Evolutionary conservation across 2,113 vertebrate genomes (phyloP), one percentile per base, ranked within the genome.

Genomic region (Lasiurus borealis): DNA sequence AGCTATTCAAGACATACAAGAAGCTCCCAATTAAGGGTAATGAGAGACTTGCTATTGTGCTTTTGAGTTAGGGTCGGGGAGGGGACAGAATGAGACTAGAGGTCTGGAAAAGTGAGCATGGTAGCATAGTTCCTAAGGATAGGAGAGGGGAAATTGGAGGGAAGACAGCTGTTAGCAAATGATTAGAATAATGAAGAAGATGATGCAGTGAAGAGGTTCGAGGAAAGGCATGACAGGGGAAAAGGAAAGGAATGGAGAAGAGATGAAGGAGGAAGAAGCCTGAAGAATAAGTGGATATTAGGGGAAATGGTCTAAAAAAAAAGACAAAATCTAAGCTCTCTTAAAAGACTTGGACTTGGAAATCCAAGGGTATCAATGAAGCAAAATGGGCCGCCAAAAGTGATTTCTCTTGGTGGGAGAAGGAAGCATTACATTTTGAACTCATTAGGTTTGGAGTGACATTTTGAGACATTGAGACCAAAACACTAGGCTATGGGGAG

Each of bases 1-100:
- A 40, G 40, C 40, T 85, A 48, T 44, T 82, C 10, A n/a, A 93
- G 59, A 54, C 12, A 40, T 80, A 7, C 21, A 34, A 57, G 64
- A 36, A 66, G 21, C 64, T 78, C 93, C 80, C 71, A 48, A 88
- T 81, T 73, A 36, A 91, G 23, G 31, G 13, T 34, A 66, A 64
- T 13, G 31, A 87, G 21, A 69, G 52, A n/a, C 12, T 59, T 21
- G 15, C 6, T 48, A 1, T 34, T 73, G 31, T 40, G 4, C 59
- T 80, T 88, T 62, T 52, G 23, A 50, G 50, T 50, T 50, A 50
- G 50, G 50, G 50, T 14, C 3, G 23, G 31, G 15, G 34, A 15
- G 57, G n/a, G 50, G 5, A 13, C 19, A n/a, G 57, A 73, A n/a
- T 5, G 64, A 85, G 36, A n/a, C 18, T 3, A 12, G 18, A 2